Base-by-base conservation (phyloP, 2,113 vertebrate species). In the Antechinus stuartii region DNA sequence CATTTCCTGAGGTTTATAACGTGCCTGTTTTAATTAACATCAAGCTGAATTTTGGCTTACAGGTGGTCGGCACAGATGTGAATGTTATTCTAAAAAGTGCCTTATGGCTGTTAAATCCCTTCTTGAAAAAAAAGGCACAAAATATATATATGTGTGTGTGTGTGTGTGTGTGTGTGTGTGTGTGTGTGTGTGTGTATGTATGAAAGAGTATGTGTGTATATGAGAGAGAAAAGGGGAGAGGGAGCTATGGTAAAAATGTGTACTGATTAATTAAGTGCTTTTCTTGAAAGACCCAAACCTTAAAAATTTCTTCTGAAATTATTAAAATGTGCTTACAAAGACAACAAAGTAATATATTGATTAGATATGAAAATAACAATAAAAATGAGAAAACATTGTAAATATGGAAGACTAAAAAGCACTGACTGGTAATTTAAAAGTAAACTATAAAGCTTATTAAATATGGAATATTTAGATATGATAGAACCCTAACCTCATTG, bases 11-110 rank as follows among this genome's bases (percentile, higher is more conserved):
- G 98, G 98, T 99, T 99, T 99, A 99, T 99, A 99, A 99, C 98
- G 98, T 98, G 98, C 99, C 99, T 99, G 98, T 98, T 99, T 99
- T 99, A 99, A 99, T 99, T 99, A 99, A 99, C 98, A 98, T 99
- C 98, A 99, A 98, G 96, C 98, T 98, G 97, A 98, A 98, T 98
- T 98, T 98, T 98, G 98, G 98, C 98, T 98, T 97, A 98, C 98
- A 98, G 98, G 98, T 9, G 96, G 98, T 98, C 98, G 98, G 98
- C 98, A 98, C 98, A 99, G 98, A 99, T 99, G 99, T 98, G 98
- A 98, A 98, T 98, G 98, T 98, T 98, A 98, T 98, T 99, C 97
- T 98, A 98, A 98, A 99, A 98, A 98, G 98, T 97, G 96, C 98
- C 96, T 98, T 98, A 94, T 98, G 98, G 98, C 98, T 97, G 98